Evolutionary conservation across 2,113 vertebrate species (phyloP).

Genomic region (Gyps fulvus): DNA sequence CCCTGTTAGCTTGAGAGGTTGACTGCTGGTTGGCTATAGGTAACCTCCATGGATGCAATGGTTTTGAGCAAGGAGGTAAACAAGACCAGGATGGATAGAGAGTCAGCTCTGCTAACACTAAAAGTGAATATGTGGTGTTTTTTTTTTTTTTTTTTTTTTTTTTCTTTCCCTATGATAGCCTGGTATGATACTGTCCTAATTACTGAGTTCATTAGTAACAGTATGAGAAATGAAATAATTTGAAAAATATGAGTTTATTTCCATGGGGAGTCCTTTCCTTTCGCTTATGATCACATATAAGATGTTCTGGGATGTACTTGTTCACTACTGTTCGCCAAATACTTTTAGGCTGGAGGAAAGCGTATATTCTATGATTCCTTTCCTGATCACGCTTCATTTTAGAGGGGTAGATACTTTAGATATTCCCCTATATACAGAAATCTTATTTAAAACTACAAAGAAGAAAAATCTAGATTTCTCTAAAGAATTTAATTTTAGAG

Average conservation of each 20-base stretch:
- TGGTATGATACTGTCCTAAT: not conserved
- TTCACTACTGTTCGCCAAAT: not conserved
- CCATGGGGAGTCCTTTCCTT: not conserved
- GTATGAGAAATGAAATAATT: not conserved
- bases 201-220: not conserved
- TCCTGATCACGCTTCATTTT: rapidly evolving
- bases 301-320: not conserved
- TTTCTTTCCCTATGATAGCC: rapidly evolving
- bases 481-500: not conserved
- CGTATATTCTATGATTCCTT: rapidly evolving
- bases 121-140: not conserved
- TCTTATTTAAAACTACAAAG: not conserved
- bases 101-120: not conserved
- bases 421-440: not conserved
- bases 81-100: not conserved
- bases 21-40: not conserved
- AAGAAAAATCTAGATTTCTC: not conserved
- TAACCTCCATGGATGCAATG: rapidly evolving
- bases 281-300: rapidly evolving
- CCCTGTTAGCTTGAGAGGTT: not conserved
- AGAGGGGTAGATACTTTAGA: not conserved
- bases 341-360: not conserved
- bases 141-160: no score
- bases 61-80: not conserved
- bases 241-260: not conserved